Evolutionary conservation across 2,888 invertebrate genomes (phyloP).

Genomic region (Galerucella nymphaeae): DNA sequence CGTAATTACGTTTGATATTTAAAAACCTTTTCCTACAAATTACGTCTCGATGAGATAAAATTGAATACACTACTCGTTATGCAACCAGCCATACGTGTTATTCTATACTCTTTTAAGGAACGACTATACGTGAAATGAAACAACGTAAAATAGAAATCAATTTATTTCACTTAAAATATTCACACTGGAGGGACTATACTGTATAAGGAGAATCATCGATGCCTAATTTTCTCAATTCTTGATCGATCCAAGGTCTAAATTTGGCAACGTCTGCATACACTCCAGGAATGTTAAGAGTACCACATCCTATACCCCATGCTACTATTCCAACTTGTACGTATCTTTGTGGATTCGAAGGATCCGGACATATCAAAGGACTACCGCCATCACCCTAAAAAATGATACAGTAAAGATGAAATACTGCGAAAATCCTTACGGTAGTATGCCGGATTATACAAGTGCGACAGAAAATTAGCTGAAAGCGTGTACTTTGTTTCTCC

Average conservation of each 20-base stretch:
- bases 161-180: constrained; percentile 10
- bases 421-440: too few relatives aligned
- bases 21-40: too few relatives aligned
- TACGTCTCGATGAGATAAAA: not conserved
- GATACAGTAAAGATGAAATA: too few relatives aligned
- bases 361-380: constrained; percentile 78
- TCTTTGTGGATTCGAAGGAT: constrained; percentile 68
- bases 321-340: constrained; percentile 85
- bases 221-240: constrained; percentile 65
- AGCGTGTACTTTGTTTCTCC: too few relatives aligned
- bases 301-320: constrained; percentile 91
- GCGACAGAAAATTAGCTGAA: too few relatives aligned
- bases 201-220: constrained; percentile 61
- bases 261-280: constrained; percentile 80
- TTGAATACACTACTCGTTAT: not conserved
- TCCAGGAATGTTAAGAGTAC: constrained; percentile 75
- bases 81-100: not conserved
- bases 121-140: too few relatives aligned
- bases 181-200: constrained; percentile 38
- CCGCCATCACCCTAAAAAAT: constrained; percentile 83
- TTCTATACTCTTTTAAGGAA: too few relatives aligned
- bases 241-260: constrained; percentile 80
- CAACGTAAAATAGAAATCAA: not conserved
- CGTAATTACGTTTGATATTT: too few relatives aligned
- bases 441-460: too few relatives aligned